phyloP scores from a whole-genome alignment of 2,888 invertebrate genomes.

The Cephus rjabovi region DNA sequence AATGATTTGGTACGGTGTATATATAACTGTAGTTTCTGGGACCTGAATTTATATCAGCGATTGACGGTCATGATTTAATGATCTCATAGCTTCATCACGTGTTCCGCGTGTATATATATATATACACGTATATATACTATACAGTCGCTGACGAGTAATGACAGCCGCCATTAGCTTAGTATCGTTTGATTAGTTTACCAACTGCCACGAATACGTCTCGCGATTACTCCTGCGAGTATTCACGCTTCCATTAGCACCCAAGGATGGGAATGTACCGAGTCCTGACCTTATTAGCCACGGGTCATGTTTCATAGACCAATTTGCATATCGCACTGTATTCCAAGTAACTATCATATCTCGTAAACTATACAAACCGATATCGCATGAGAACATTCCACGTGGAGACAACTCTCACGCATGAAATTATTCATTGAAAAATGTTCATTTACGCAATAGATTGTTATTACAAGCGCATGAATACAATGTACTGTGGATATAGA shows the following conservation, averaged over 20 bases:
- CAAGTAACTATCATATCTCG: background rate
- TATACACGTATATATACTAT: background rate
- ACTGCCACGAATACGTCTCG: background rate
- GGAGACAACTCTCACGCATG: background rate
- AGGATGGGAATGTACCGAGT: background rate
- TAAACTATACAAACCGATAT: background rate
- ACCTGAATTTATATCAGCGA: background rate
- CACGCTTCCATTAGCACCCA: background rate
- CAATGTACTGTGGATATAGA: background rate
- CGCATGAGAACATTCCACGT: background rate
- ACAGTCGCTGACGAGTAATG: background rate
- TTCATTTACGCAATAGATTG: background rate
- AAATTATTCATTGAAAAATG: background rate
- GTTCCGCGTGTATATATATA: background rate
- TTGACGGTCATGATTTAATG: background rate
- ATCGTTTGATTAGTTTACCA: background rate
- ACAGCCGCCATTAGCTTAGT: background rate
- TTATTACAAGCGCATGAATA: background rate
- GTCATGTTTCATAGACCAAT: background rate
- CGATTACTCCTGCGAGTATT: background rate
- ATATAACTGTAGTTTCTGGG: background rate
- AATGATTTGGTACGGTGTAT: background rate
- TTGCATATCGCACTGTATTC: background rate
- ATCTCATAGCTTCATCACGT: background rate
- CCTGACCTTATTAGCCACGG: background rate